These are phyloP conservation scores for Sceloporus tristichus DNA, from an alignment of 2,113 vertebrate species.

Conservation along the genomic window DNA sequence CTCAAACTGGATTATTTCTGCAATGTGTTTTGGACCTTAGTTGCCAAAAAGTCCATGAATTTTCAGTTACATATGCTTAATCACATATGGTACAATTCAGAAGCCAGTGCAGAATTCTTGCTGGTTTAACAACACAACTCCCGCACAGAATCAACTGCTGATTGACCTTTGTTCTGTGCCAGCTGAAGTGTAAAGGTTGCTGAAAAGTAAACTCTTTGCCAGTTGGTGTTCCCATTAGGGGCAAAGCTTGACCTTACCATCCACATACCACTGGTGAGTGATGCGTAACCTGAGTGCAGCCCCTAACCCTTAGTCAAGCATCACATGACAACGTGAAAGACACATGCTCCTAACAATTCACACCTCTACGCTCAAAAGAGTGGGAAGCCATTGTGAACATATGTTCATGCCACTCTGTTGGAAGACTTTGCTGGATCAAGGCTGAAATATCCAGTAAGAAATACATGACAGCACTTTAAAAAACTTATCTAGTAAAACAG, in stretches of 20 bases:
- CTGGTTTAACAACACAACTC: not conserved
- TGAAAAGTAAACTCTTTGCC: not conserved
- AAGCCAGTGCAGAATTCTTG: not conserved
- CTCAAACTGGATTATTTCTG: no score
- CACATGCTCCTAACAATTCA: not conserved
- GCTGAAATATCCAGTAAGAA: not conserved
- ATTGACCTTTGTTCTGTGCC: conserved; percentile 10
- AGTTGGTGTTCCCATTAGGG: not conserved
- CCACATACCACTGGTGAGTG: rapidly evolving
- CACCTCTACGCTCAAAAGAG: not conserved
- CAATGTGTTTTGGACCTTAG: not conserved
- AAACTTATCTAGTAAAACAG: not conserved
- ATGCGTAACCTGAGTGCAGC: rapidly evolving
- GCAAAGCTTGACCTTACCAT: not conserved
- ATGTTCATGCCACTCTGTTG: not conserved
- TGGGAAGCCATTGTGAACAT: conserved; percentile 5
- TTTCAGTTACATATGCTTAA: not conserved
- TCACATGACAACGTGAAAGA: rapidly evolving
- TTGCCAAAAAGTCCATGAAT: not conserved
- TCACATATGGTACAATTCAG: not conserved
- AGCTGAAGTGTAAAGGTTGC: not conserved
- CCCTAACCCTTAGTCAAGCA: rapidly evolving
- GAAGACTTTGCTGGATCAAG: conserved; percentile 5
- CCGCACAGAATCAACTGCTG: not conserved
- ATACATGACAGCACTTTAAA: not conserved